Evolutionary conservation across 2,113 vertebrate species (phyloP).

Genomic region (Octodon degus): DNA sequence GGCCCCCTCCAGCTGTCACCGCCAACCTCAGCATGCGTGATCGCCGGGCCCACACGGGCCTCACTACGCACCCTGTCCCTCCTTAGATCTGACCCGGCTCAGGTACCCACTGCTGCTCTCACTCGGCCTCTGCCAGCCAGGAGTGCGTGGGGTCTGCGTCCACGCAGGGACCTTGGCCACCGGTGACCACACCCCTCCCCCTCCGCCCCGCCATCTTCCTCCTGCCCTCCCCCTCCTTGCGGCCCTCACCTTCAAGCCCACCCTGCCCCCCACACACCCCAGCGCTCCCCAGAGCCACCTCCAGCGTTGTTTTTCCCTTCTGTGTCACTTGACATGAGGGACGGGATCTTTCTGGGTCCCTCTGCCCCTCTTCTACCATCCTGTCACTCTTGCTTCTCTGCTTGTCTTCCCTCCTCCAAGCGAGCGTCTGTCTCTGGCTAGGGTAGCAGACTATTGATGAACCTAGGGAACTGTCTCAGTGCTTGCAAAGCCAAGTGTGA

Average conservation of each 20-base stretch:
- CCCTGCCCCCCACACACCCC: background rate
- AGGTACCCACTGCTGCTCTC: background rate
- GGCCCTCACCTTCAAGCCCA: background rate
- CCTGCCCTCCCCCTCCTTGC: constrained; percentile 63
- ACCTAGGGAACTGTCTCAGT: constrained; percentile 42
- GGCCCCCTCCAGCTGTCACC: constrained; percentile 73
- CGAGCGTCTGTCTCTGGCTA: constrained; percentile 49
- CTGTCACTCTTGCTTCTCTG: constrained; percentile 42
- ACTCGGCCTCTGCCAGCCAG: background rate
- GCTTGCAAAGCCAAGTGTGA: constrained; percentile 64
- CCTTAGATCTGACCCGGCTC: background rate
- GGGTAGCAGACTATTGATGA: constrained; percentile 65
- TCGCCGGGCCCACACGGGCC: constrained; percentile 66
- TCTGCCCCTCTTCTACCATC: constrained; percentile 61
- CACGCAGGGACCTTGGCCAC: constrained; percentile 59
- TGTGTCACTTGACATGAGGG: constrained; percentile 71
- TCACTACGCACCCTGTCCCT: constrained; percentile 21
- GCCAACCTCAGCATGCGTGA: constrained; percentile 67
- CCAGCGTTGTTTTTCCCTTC: constrained; percentile 61
- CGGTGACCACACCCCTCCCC: constrained; percentile 78
- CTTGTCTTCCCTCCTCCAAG: constrained; percentile 15
- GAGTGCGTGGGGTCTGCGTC: constrained; percentile 54
- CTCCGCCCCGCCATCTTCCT: constrained; percentile 73
- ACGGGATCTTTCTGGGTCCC: constrained; percentile 71
- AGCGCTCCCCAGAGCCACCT: constrained; percentile 49